Evolutionary conservation across 2,797 vertebrate genomes (phyloP).

Genomic region (Spondyliosoma cantharus): DNA sequence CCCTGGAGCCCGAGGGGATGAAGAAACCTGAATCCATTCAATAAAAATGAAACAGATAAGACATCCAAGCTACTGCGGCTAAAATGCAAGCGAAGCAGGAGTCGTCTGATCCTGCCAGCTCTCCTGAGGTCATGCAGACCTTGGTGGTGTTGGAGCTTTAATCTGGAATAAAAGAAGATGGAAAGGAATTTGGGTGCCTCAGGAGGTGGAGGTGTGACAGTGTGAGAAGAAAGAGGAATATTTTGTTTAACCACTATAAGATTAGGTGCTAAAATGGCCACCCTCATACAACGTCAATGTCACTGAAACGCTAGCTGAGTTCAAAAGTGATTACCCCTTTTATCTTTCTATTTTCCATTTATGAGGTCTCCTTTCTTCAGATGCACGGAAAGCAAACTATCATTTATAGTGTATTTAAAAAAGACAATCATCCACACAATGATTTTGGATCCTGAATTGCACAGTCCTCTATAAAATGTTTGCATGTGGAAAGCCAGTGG

Average conservation of each 20-base stretch:
- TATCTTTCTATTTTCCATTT: constrained; percentile 21
- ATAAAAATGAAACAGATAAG: constrained; percentile 81
- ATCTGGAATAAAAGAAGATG: constrained; percentile 71
- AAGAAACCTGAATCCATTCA: constrained; percentile 79
- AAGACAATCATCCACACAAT: not conserved
- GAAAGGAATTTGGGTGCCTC: constrained; percentile 52
- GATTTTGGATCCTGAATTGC: not conserved
- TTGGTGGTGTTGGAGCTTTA: constrained; percentile 74
- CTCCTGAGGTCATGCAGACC: constrained; percentile 79
- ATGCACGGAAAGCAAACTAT: not conserved
- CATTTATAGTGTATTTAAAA: not conserved
- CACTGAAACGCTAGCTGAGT: constrained; percentile 32
- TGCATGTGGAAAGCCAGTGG: not conserved
- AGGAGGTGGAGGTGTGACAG: constrained; percentile 24
- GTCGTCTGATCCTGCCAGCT: constrained; percentile 73
- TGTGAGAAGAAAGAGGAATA: constrained; percentile 32
- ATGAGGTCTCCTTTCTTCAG: not conserved
- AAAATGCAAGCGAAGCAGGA: constrained; percentile 82
- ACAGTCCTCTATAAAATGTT: not conserved
- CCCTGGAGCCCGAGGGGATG: constrained; percentile 61
- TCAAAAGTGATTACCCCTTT: constrained; percentile 25
- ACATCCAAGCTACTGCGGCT: constrained; percentile 58
- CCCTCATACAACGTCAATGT: constrained; percentile 25
- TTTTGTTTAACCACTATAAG: constrained; percentile 57
- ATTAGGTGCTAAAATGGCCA: constrained; percentile 50